These are phyloP conservation scores for Aegotheles bennettii DNA, from an alignment of 2,113 vertebrate species.

Conservation along the genomic window DNA sequence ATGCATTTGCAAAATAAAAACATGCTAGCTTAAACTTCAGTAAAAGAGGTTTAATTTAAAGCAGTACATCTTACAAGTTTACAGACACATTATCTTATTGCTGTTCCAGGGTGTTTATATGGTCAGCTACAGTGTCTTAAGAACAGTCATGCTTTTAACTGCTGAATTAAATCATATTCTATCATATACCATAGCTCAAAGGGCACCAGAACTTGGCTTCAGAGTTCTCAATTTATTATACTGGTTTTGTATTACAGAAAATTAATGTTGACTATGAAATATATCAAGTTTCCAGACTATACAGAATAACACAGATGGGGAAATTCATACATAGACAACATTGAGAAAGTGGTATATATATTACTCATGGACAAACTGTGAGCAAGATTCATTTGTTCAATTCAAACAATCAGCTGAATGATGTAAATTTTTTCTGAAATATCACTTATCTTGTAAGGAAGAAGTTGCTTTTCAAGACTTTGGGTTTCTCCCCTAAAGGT, in stretches of 20 bases:
- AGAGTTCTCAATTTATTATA: background rate
- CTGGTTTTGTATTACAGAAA: background rate
- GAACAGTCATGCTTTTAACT: background rate
- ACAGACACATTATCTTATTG: background rate
- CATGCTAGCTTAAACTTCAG: background rate
- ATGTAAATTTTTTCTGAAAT: background rate
- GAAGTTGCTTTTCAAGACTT: background rate
- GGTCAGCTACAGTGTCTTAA: background rate
- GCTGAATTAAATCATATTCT: background rate
- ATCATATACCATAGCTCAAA: background rate
- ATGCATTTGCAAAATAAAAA: background rate
- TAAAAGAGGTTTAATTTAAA: background rate
- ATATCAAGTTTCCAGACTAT: background rate
- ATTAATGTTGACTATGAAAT: background rate
- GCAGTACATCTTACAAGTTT: background rate
- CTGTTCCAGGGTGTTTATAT: background rate
- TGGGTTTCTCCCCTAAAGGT: background rate
- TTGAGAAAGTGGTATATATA: background rate
- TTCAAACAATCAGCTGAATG: background rate
- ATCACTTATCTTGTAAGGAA: background rate
- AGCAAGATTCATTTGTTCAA: background rate
- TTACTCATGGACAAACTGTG: background rate
- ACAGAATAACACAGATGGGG: background rate
- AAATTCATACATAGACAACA: background rate
- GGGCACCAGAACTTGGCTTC: background rate